Evolutionary conservation across 2,113 vertebrate species (phyloP), one percentile per base, ranked within the genome.

Genomic region (Benitochromis conjunctus): DNA sequence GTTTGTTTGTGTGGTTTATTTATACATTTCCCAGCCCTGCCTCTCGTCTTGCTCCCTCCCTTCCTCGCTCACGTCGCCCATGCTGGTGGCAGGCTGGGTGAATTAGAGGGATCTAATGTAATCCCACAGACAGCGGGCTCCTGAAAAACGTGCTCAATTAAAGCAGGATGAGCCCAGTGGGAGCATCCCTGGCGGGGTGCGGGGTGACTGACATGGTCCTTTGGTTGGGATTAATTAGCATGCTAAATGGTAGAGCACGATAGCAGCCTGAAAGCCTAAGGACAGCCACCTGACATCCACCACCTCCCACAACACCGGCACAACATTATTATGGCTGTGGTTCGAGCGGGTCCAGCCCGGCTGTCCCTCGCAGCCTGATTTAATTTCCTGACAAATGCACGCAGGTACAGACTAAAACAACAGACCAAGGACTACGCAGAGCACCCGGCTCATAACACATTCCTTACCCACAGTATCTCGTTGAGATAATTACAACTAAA

Each of bases 221-320:
- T 95, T 95, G 91, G 82, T 93, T 92, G 90, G 93, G 93, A 96
- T 95, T 95, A 95, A 96, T 96, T 96, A 95, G 93, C 94, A 96
- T 95, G 90, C 94, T 95, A 96, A 95, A 93, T 95, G 94, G 90
- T 91, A 81, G 79, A 91, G 94, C 83, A 82, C 76, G 87, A 92
- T 90, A 88, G 90, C 91, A 85, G 91, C 83, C 91, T 76, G 83
- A 58, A 88, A 90, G 90, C 85, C 85, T 78, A 51, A 76, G 92
- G 92, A 84, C 80, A 77, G 78, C 82, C 88, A 92, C 89, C 89
- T 91, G 88, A 95, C 91, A 92, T 91, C 76, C 86, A 79, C 84
- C 86, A 87, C 85, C 90, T 87, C 85, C 76, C 62, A 80, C 84
- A 62, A 43, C 46, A 41, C 64, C 77, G 29, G 78, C 57, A 55